phyloP scores from a whole-genome alignment of 2,888 invertebrate genomes.

The Eristalis pertinax region DNA sequence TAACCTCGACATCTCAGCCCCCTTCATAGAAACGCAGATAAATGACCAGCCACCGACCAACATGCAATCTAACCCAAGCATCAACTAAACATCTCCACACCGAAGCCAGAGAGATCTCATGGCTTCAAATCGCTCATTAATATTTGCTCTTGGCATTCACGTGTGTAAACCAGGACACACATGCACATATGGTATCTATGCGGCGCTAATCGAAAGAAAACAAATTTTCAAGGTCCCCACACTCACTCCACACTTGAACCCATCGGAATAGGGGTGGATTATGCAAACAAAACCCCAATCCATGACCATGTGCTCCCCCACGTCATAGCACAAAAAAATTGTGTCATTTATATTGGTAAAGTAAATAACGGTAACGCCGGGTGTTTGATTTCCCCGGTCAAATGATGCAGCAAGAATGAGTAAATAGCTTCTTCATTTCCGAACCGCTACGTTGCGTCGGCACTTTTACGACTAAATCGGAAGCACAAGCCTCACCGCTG shows the following conservation, averaged over 20 bases:
- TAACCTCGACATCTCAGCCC: background rate
- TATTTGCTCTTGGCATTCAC: conserved; percentile 21
- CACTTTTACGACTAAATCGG: conserved; percentile 60
- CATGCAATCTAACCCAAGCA: background rate
- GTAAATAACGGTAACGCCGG: conserved; percentile 41
- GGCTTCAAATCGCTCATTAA: conserved; percentile 8
- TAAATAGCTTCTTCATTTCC: conserved; percentile 52
- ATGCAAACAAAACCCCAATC: conserved; percentile 37
- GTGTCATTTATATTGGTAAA: conserved; percentile 60
- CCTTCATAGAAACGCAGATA: background rate
- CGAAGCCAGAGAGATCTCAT: background rate
- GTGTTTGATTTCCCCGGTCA: conserved; percentile 40
- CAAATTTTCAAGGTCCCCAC: conserved; percentile 38
- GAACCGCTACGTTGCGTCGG: conserved; percentile 49
- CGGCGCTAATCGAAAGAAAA: conserved; percentile 33
- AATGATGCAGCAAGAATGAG: conserved; percentile 58
- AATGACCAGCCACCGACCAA: background rate
- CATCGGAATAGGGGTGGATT: conserved; percentile 12
- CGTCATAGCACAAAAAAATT: conserved; percentile 38
- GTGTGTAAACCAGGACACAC: background rate
- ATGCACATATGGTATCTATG: background rate
- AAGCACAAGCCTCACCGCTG: conserved; percentile 35
- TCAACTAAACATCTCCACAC: background rate
- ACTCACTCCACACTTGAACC: background rate
- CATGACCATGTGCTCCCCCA: conserved; percentile 36